Percentiles rank a stretch among this genome's conserved stretches.
phyloP scores from a whole-genome alignment of 2,797 vertebrate genomes.

The Typhlichthys eigenmanni region DNA sequence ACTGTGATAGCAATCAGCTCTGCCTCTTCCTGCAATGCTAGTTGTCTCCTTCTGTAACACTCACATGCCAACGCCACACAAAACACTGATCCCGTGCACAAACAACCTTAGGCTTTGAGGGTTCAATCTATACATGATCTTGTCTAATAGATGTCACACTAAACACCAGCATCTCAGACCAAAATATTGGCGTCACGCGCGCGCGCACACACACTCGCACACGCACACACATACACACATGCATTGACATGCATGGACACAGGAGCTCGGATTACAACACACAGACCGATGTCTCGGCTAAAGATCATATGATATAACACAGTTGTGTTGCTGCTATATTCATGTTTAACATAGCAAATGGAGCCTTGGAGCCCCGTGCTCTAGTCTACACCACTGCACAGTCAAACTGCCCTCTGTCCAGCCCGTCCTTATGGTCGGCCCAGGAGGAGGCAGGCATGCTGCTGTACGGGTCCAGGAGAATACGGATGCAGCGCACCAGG shows the following conservation, averaged over 20 bases:
- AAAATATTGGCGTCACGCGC: too few species aligned
- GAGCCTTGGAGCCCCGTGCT: not conserved
- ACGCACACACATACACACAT: too few species aligned
- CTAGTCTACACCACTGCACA: conserved; percentile 82
- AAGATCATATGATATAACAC: not conserved
- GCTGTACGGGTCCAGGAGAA: conserved; percentile 94
- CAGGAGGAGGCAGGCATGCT: conserved; percentile 93
- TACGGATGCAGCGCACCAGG: conserved; percentile 89
- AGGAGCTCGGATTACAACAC: too few species aligned
- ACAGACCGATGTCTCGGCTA: too few species aligned
- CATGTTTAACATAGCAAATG: not conserved
- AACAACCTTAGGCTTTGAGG: too few species aligned
- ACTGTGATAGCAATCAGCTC: conserved; percentile 12
- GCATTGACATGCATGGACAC: too few species aligned
- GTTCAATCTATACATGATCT: too few species aligned
- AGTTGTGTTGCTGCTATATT: not conserved
- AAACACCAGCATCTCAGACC: too few species aligned
- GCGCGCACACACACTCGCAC: too few species aligned
- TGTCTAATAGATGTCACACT: too few species aligned
- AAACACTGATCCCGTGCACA: too few species aligned
- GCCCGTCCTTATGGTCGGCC: conserved; percentile 90
- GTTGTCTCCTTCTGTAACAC: conserved; percentile 14
- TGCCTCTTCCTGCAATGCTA: conserved; percentile 24
- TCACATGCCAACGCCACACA: not conserved
- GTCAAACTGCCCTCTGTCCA: conserved; percentile 92